These are phyloP conservation scores for Heliothis subflexa DNA, from an alignment of 1,140 invertebrate species.

Conservation along the genomic window DNA sequence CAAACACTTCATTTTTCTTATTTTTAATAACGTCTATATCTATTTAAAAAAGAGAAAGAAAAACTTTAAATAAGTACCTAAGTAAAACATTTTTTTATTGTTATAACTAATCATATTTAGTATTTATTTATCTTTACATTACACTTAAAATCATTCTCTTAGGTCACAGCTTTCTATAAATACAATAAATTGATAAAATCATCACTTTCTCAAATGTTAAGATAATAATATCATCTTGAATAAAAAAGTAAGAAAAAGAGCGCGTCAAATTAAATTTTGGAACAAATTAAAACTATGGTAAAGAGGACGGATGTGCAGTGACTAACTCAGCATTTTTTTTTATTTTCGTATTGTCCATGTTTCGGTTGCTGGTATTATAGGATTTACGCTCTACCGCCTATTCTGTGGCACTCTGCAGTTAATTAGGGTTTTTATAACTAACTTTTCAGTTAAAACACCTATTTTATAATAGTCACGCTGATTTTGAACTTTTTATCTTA, in stretches of 20 bases:
- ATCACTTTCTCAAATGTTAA: too few species aligned
- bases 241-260: not conserved
- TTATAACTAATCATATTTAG: too few species aligned
- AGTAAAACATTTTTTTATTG: too few species aligned
- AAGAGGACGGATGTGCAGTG: slow-evolving; percentile 39
- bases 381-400: slow-evolving; percentile 49
- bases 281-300: slow-evolving; percentile 35
- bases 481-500: too few species aligned
- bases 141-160: too few species aligned
- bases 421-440: slow-evolving; percentile 24
- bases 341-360: slow-evolving; percentile 41
- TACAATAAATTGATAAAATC: too few species aligned
- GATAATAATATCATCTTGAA: too few species aligned
- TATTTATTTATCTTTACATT: too few species aligned
- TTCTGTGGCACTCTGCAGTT: slow-evolving; percentile 14
- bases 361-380: slow-evolving; percentile 31
- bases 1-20: slow-evolving; percentile 5
- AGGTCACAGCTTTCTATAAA: too few species aligned
- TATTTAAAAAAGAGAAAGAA: not conserved
- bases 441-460: not conserved
- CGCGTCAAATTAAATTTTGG: slow-evolving; percentile 37
- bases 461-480: too few species aligned
- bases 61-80: not conserved
- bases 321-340: slow-evolving; percentile 27
- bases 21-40: too few species aligned